Evolutionary conservation across 2,888 invertebrate species (phyloP).

Genomic region (Athripsodes cinereus): DNA sequence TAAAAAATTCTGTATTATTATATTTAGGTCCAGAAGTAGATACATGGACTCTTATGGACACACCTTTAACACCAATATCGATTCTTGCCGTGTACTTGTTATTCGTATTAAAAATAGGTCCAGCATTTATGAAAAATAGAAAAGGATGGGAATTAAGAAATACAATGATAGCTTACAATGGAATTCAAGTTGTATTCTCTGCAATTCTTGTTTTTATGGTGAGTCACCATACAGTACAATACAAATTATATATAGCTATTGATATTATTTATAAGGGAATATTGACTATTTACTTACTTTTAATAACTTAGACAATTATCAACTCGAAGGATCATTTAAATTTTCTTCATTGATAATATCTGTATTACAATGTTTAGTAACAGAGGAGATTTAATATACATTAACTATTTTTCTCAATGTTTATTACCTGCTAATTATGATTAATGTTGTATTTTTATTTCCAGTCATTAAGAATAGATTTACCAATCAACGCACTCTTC

Average conservation of each 20-base stretch:
- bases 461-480: conserved; percentile 7
- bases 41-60: conserved; percentile 71
- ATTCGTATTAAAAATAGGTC: conserved; percentile 71
- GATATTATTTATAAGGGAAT: no score
- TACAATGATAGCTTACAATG: conserved; percentile 75
- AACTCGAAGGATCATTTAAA: no score
- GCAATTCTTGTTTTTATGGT: conserved; percentile 79
- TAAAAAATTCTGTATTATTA: no score
- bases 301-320: no score
- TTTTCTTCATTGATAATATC: neutral
- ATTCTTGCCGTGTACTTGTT: conserved; percentile 68
- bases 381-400: no score
- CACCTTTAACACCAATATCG: conserved; percentile 66
- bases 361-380: neutral
- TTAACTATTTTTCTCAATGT: no score
- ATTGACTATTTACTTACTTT: no score
- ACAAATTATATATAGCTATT: no score
- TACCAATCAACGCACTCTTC: conserved; percentile 10
- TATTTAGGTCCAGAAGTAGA: conserved; percentile 49
- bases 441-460: conserved; percentile 8
- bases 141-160: conserved; percentile 73
- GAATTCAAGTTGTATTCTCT: conserved; percentile 81
- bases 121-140: conserved; percentile 76
- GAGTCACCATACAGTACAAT: no score
- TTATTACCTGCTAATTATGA: no score